Percentiles rank a stretch among this genome's conserved stretches.
These are phyloP conservation scores for Etia nguti DNA, from an alignment of 2,113 vertebrate genomes.

Conservation along the genomic window DNA sequence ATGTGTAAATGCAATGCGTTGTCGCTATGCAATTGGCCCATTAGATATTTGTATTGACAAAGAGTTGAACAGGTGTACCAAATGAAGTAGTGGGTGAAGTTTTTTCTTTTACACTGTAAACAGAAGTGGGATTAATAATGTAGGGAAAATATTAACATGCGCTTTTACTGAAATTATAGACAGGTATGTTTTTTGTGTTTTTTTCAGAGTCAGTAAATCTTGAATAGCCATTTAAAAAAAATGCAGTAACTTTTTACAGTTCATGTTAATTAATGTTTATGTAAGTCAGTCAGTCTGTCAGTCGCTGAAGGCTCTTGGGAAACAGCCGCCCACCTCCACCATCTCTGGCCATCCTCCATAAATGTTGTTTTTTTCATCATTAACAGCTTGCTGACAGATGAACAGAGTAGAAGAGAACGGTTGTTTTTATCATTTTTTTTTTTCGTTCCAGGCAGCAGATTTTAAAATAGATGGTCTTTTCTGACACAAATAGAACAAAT, in stretches of 20 bases:
- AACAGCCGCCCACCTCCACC: constrained; percentile 80
- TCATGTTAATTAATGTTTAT: background rate
- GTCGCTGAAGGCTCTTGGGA: constrained; percentile 49
- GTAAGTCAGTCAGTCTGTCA: background rate
- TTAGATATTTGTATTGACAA: background rate
- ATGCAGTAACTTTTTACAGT: background rate
- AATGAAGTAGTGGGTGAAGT: background rate
- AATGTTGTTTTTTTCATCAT: constrained; percentile 65
- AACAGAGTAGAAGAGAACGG: background rate
- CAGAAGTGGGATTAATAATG: background rate
- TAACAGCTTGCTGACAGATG: constrained; percentile 69
- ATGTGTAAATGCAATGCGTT: background rate
- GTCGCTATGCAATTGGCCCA: background rate
- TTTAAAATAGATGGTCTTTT: constrained; percentile 18
- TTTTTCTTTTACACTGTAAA: background rate
- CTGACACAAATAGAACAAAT: constrained; percentile 26
- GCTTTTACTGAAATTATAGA: background rate
- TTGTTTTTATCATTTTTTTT: background rate
- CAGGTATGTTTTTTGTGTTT: background rate
- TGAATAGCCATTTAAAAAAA: background rate
- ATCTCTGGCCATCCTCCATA: constrained; percentile 83
- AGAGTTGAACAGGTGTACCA: background rate
- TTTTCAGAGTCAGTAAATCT: background rate
- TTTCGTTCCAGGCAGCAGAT: background rate
- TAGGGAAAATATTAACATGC: background rate